Evolutionary conservation across 2,888 invertebrate species (phyloP).

Genomic region (Orthosia cruda): DNA sequence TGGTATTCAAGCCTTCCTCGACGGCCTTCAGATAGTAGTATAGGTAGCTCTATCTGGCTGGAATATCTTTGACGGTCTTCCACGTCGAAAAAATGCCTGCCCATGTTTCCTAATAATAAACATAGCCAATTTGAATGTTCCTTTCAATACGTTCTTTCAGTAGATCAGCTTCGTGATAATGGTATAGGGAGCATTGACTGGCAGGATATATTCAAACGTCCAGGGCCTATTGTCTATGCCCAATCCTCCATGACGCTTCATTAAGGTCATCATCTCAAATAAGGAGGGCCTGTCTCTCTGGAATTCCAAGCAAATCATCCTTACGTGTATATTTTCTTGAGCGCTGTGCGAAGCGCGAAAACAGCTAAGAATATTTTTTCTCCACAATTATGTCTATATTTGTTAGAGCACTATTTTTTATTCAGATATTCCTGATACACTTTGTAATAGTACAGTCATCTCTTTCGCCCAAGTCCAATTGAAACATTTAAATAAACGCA

Average conservation of each 20-base stretch:
- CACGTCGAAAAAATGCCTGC: constrained; percentile 1
- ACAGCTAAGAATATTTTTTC: neutral
- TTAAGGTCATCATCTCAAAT: constrained; percentile 4
- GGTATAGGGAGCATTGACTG: neutral
- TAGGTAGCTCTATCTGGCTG: neutral
- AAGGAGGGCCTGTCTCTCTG: constrained; percentile 7
- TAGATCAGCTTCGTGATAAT: neutral
- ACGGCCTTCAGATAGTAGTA: neutral
- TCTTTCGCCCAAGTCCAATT: constrained; percentile 45
- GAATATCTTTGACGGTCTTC: neutral
- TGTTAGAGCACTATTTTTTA: neutral
- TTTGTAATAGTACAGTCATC: constrained; percentile 10
- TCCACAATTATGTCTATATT: neutral
- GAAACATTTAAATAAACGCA: constrained; percentile 64
- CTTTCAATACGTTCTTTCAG: neutral
- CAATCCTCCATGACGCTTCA: constrained; percentile 48
- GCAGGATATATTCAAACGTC: neutral
- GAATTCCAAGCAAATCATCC: constrained; percentile 6
- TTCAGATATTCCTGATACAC: neutral
- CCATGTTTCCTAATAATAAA: constrained; percentile 12
- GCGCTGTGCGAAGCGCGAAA: too few relatives aligned
- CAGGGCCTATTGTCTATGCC: constrained; percentile 43
- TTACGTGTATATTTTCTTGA: neutral
- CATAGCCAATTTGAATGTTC: neutral
- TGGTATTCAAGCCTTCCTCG: neutral